These are phyloP conservation scores for Lathronympha strigana DNA, from an alignment of 2,888 invertebrate genomes.

Conservation along the genomic window DNA sequence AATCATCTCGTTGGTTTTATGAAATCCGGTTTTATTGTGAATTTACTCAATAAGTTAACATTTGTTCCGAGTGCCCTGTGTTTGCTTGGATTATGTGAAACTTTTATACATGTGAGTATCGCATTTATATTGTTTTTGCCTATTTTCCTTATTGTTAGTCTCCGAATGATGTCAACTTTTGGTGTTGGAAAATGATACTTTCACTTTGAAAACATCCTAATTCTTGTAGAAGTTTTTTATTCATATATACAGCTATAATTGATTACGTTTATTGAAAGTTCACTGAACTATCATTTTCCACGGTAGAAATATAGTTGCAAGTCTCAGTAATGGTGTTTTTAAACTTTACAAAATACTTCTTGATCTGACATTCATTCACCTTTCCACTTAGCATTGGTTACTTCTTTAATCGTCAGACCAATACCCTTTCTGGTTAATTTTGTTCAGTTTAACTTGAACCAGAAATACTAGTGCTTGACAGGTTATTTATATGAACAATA, in stretches of 20 bases:
- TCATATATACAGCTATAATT: neutral
- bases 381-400: neutral
- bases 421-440: neutral
- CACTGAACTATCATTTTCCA: neutral
- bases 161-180: slow-evolving; percentile 66
- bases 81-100: slow-evolving; percentile 32
- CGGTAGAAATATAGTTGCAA: neutral
- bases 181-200: slow-evolving; percentile 42
- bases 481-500: neutral
- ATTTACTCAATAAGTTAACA: slow-evolving; percentile 10
- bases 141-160: slow-evolving; percentile 48
- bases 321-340: slow-evolving; percentile 5
- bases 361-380: neutral
- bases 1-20: slow-evolving; percentile 34
- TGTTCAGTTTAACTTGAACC: neutral
- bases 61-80: slow-evolving; percentile 6
- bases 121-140: slow-evolving; percentile 2
- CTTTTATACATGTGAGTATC: slow-evolving; percentile 31
- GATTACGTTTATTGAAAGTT: neutral
- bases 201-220: slow-evolving; percentile 44
- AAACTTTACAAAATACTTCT: neutral
- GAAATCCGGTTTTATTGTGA: slow-evolving; percentile 36
- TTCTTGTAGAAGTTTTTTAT: slow-evolving; percentile 10
- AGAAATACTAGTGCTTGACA: neutral
- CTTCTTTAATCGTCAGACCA: neutral